phyloP scores from a whole-genome alignment of 2,888 invertebrate genomes.

The Eupithecia subfuscata region DNA sequence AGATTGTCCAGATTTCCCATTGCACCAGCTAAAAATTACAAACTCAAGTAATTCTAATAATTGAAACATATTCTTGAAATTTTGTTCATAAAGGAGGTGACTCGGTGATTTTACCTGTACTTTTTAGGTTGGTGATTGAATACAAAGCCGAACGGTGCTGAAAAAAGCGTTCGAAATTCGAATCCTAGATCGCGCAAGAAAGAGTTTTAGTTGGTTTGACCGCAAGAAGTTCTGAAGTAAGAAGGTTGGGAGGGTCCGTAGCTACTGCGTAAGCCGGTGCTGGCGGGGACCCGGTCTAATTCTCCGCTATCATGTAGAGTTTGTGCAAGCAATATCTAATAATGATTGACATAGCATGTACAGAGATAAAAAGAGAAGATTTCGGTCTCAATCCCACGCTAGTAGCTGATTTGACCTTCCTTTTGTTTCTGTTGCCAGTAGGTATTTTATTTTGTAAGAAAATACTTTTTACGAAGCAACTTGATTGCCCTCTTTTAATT shows the following conservation, averaged over 20 bases:
- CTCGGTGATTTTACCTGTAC: no score
- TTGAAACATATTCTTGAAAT: no score
- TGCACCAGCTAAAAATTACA: no score
- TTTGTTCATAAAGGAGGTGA: no score
- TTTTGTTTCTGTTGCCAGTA: not conserved
- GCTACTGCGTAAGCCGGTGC: conserved; percentile 28
- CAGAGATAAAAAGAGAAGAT: not conserved
- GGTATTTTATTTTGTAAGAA: no score
- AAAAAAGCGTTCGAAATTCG: conserved; percentile 1
- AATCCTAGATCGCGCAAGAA: conserved; percentile 27
- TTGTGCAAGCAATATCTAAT: not conserved
- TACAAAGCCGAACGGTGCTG: no score
- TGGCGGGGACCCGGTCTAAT: conserved; percentile 24
- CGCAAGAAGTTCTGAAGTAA: not conserved
- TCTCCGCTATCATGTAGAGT: not conserved
- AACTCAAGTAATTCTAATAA: no score
- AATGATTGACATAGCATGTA: not conserved
- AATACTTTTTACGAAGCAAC: no score
- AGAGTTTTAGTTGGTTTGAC: not conserved
- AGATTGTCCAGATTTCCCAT: no score
- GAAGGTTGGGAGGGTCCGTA: conserved; percentile 22
- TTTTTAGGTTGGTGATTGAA: no score
- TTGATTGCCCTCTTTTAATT: no score
- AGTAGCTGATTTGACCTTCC: conserved; percentile 30
- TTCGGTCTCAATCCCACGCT: conserved; percentile 19